Base-by-base conservation (phyloP, 1,140 invertebrate genomes). In the Procambarus clarkii region DNA sequence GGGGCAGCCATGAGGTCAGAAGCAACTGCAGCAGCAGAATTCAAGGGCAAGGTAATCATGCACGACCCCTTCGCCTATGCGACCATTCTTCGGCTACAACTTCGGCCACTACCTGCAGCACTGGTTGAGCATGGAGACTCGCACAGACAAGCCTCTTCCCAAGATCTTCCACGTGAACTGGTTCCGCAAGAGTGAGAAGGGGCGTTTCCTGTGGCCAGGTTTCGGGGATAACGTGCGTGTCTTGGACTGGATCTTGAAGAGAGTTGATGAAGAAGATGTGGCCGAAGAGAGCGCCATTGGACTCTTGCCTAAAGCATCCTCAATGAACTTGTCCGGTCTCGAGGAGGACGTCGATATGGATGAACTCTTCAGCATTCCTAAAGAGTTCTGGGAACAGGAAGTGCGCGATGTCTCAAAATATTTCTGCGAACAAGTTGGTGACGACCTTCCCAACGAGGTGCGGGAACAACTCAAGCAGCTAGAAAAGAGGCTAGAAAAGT, bases 41-140 rank as follows among this genome's bases (percentile, higher is more conserved):
- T 98, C 94, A 98, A 97, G 95, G 97, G 98, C 64, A 93, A 93
- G 86, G 87, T 90, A 18, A 97, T 99, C 7, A 99, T 99, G 98
- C 97, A 99, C 94, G 99, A 99, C 96, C 99, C 99, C 50, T 99
- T 99, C 95, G 99, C 99, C 0, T n/a, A 99, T 99, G 98, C 95
- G 99, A 79, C 99, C 99, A 58, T 99, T 99, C 96, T 99, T 99
- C 94, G 99, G 99, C 3, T 99, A 99, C 96, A 99, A 99, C 95
- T 99, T 99, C 94, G 98, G 99, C 15, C 95, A 99, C 93, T 99
- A 99, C 94, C 95, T 99, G 7, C 94, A 96, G 18, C 99, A 99
- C 94, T 99, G 99, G 99, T 95, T 99, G 74, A 97, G 96, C 92
- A 97, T 99, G 96, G 94, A 94, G 45, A 95, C 96, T 71, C 95